Percentiles rank a stretch among this genome's conserved stretches.
These are phyloP conservation scores for Rhineura floridana DNA, from an alignment of 2,113 vertebrate species.

Conservation along the genomic window DNA sequence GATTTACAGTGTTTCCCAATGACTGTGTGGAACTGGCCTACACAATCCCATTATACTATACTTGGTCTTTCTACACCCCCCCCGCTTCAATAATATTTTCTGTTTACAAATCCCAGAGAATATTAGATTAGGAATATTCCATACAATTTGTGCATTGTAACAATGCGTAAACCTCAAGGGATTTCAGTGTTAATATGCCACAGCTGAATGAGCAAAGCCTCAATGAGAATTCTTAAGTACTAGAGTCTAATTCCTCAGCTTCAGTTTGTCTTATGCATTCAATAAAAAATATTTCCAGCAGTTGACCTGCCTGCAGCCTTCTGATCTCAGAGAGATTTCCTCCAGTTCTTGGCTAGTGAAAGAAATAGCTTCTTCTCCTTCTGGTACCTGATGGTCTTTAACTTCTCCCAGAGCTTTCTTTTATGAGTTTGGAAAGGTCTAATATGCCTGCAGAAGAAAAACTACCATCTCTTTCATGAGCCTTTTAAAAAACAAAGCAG, in stretches of 20 bases:
- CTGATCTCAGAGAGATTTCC: constrained; percentile 26
- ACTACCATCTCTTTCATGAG: constrained; percentile 34
- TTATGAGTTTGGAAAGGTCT: constrained; percentile 17
- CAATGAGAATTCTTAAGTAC: constrained; percentile 30
- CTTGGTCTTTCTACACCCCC: background rate
- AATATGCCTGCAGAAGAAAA: constrained; percentile 35
- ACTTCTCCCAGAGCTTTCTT: constrained; percentile 43
- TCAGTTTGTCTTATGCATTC: constrained; percentile 30
- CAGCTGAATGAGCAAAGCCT: constrained; percentile 27
- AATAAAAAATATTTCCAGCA: constrained; percentile 36
- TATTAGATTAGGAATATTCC: constrained; percentile 31
- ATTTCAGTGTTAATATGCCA: constrained; percentile 35
- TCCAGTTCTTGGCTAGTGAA: constrained; percentile 12
- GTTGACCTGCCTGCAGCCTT: constrained; percentile 40
- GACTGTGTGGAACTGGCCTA: background rate
- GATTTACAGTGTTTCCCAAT: background rate
- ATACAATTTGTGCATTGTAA: constrained; percentile 22
- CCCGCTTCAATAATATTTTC: background rate
- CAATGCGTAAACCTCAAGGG: constrained; percentile 13
- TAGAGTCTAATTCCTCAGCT: constrained; percentile 25
- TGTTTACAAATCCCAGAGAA: background rate
- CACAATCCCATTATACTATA: background rate
- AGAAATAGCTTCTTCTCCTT: constrained; percentile 15
- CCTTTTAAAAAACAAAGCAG: constrained; percentile 29
- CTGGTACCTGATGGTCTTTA: constrained; percentile 27